Base-by-base conservation (phyloP, 2,797 vertebrate species). In the Hephaestus fuliginosus region DNA sequence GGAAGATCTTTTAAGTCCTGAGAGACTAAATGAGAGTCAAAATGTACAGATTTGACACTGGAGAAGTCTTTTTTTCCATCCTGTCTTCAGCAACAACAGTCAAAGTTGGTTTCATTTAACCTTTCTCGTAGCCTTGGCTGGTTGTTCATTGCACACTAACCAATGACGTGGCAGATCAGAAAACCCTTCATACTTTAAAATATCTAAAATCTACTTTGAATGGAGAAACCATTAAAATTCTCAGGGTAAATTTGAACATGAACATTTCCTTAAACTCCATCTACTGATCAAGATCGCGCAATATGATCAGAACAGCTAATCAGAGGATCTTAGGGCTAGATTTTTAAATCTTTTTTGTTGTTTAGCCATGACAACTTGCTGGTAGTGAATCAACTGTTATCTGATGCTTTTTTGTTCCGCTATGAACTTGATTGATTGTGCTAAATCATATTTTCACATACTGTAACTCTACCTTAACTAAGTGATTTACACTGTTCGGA, bases 171-270 rank as follows among this genome's bases (percentile, higher is more conserved):
- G 51, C 4, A 12, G 51, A 22, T 53, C n/a, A 53, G 30, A 58
- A 58, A 18, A 57, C 10, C 2, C 1, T 25, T 56, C 25, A 53
- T 0, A 30, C 30, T 33, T 33, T 3, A 1, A 28, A 56, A 25
- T 55, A 25, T 55, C 28, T 64, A 10, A 64, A 20, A 65, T 65
- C 17, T n/a, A 14, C 46, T 65, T 33, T 57, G 7, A 57, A 57
- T 10, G 2, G 4, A 57, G 55, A 57, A 57, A 25, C 53, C 7
- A 13, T 56, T 49, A 20, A 49, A 20, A 20, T 49, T 7, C 17
- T 20, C 18, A 8, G 48, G 36, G 25, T 2, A 25, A 28, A 63
- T 46, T 18, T 46, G 5, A 10, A 62, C 39, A 22, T 4, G n/a
- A 41, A 14, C n/a, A 28, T 63, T 46, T 46, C 15, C 8, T n/a